phyloP scores from a whole-genome alignment of 2,797 vertebrate species.

The Sebastes goodei region DNA sequence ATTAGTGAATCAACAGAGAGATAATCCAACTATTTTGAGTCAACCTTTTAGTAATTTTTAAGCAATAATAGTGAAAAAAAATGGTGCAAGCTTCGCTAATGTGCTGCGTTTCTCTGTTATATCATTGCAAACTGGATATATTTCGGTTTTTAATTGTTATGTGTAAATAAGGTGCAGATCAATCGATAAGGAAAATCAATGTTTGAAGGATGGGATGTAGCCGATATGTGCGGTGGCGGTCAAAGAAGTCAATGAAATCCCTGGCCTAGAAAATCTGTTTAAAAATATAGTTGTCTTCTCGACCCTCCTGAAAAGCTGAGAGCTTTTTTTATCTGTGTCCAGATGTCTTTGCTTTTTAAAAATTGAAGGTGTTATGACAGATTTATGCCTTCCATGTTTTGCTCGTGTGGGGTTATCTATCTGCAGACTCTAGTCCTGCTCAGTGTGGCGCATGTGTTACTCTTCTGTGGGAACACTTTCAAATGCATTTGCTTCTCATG shows the following conservation, averaged over 20 bases:
- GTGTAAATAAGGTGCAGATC: background rate
- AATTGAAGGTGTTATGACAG: background rate
- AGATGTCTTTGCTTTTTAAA: constrained; percentile 13
- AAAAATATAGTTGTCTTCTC: background rate
- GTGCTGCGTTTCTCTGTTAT: too few species aligned
- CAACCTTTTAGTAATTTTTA: rapidly evolving
- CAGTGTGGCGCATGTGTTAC: background rate
- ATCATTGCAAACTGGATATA: background rate
- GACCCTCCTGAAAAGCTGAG: background rate
- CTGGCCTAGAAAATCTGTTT: background rate
- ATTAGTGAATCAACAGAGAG: background rate
- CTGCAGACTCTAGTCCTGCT: background rate
- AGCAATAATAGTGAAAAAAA: background rate
- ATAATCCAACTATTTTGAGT: background rate
- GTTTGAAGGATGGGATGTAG: background rate
- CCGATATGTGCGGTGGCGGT: rapidly evolving
- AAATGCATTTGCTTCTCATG: background rate
- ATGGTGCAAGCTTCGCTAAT: background rate
- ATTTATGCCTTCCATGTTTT: background rate
- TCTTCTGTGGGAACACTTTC: background rate
- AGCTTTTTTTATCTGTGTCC: background rate
- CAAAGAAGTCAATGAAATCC: background rate
- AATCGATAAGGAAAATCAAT: background rate
- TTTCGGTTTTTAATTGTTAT: background rate
- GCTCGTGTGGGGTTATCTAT: background rate